phyloP scores from a whole-genome alignment of 1,140 invertebrate species.

The Octopus bimaculoides region DNA sequence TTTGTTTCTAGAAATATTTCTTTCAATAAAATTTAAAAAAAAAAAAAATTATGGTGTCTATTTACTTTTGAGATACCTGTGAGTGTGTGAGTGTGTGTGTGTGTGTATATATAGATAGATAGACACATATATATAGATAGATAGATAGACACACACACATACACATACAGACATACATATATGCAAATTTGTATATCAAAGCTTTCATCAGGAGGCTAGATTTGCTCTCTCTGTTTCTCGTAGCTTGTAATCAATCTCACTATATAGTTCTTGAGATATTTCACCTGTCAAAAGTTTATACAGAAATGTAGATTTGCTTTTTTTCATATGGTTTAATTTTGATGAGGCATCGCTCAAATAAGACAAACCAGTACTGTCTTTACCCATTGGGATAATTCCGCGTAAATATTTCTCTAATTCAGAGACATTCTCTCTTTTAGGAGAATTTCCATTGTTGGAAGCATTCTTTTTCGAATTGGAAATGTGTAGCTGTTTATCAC shows the following conservation, averaged over 20 bases:
- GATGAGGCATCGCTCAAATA: background rate
- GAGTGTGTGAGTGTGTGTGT: background rate
- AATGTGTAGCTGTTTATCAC: background rate
- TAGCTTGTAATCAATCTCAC: background rate
- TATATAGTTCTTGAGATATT: background rate
- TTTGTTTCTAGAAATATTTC: no score
- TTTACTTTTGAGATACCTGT: background rate
- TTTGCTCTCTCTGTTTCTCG: slow-evolving; percentile 2
- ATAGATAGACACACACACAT: background rate
- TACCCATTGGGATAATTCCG: background rate
- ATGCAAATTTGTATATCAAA: background rate
- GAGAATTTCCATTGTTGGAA: background rate
- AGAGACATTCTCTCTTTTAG: background rate
- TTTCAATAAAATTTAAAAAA: no score
- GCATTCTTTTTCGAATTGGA: background rate
- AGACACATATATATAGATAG: background rate
- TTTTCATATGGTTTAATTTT: background rate
- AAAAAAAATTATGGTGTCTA: no score
- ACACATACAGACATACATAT: background rate
- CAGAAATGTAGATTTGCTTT: background rate
- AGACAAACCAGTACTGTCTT: background rate
- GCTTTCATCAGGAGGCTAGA: background rate
- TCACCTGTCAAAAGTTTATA: slow-evolving; percentile 4
- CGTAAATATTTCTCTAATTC: slow-evolving; percentile 8
- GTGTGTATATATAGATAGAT: background rate